Base-by-base conservation (phyloP, 1,140 invertebrate species). In the Lasioglossum albipes region DNA sequence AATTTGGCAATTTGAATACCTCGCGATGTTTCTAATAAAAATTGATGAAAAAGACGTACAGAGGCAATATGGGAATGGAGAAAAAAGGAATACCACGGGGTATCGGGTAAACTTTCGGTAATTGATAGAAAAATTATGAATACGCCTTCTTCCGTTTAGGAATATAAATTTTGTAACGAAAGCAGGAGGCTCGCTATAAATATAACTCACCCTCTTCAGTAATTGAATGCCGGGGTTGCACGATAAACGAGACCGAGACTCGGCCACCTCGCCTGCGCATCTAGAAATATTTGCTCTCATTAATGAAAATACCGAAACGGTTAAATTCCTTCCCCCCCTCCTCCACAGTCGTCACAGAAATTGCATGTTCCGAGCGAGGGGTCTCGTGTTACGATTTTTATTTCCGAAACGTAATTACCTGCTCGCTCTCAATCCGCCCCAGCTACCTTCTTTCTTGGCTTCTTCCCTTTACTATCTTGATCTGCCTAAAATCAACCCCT, bases 251-350 rank as follows among this genome's bases (percentile, higher is more conserved):
- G 67, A 49, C 72, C 42, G 41, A 27, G 27, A 66, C 61, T 80
- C 12, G 9, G 31, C 45, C 42, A 41, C 16, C 54, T 69, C 42
- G 13, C 16, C 20, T 0, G 36, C n/a, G 52, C 49, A 31, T 12
- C 31, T 66, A 64, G 68, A 81, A 83, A 81, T 83, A 81, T 83
- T 81, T 61, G 72, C 61, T 61, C 52, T 75, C 68, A 80, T 83
- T 81, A 75, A 83, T 81, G 67, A 41, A 75, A 83, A 71, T 59
- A n/a, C 18, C 41, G 52, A 59, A 42, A 41, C 12, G 3, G 57
- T n/a, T n/a, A 57, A 57, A 57, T n/a, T 59, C 20, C 31, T n/a
- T n/a, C 20, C 12, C 54, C 20, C 45, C 1, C 0, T 20, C 54
- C 20, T 2, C 10, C 0, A 20, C 16, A 36, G 12, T 7, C 41